Evolutionary conservation across 2,888 invertebrate species (phyloP).

Genomic region (Oligia strigilis): DNA sequence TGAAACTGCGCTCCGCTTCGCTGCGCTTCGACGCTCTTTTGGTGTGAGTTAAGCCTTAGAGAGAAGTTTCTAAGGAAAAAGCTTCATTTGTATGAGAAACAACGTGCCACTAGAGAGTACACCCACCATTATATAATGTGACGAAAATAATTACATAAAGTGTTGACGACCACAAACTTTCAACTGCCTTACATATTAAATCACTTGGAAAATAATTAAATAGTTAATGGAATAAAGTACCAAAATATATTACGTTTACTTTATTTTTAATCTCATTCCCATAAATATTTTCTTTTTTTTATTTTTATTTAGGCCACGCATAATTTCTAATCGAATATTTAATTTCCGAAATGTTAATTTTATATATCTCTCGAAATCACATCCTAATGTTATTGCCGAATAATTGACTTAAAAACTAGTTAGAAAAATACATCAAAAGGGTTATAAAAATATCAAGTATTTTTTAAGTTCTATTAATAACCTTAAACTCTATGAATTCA

Average conservation of each 20-base stretch:
- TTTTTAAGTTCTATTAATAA: slow-evolving; percentile 47
- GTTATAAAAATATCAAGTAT: slow-evolving; percentile 77
- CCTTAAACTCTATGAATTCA: slow-evolving; percentile 78
- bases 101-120: background rate
- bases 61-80: background rate
- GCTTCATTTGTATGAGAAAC: background rate
- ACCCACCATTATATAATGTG: slow-evolving; percentile 8
- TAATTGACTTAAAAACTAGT: slow-evolving; percentile 79
- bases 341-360: slow-evolving; percentile 51
- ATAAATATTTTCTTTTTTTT: slow-evolving; percentile 59
- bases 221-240: slow-evolving; percentile 71
- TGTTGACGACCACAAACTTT: slow-evolving; percentile 70
- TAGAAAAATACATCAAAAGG: slow-evolving; percentile 66
- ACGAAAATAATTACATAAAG: slow-evolving; percentile 9
- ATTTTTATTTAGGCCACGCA: slow-evolving; percentile 68
- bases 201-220: slow-evolving; percentile 59
- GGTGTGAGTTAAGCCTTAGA: background rate
- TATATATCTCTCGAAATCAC: slow-evolving; percentile 74
- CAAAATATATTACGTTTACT: slow-evolving; percentile 67
- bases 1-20: no score
- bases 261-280: slow-evolving; percentile 60
- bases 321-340: slow-evolving; percentile 62
- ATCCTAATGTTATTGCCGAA: slow-evolving; percentile 82
- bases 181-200: slow-evolving; percentile 73
- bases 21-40: no score